Evolutionary conservation across 2,797 vertebrate species (phyloP).

Genomic region (Loris lydekkerianus): DNA sequence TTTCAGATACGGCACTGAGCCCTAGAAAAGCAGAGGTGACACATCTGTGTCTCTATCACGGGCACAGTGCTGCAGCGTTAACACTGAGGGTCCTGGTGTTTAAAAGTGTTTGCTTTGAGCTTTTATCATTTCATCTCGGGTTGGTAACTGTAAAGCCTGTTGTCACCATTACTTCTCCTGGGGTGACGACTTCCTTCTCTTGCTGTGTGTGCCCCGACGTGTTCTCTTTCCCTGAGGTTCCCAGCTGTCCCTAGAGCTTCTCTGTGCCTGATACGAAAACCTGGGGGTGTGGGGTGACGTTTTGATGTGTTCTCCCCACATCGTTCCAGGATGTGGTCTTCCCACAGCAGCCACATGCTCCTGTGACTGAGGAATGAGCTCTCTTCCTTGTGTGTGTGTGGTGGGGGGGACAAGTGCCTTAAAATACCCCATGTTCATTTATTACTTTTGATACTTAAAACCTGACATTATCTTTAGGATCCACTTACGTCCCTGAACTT

Average conservation of each 20-base stretch:
- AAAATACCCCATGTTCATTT: fast-evolving
- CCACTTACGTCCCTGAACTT: background rate
- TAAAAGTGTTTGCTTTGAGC: background rate
- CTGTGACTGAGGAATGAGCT: fast-evolving
- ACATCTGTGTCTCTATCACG: fast-evolving
- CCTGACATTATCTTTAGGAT: background rate
- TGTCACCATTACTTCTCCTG: background rate
- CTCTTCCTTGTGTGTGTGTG: too few relatives aligned
- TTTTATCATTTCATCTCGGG: background rate
- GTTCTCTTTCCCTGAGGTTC: background rate
- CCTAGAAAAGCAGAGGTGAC: fast-evolving
- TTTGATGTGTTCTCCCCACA: too few relatives aligned
- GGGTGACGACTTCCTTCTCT: background rate
- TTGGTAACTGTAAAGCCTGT: background rate
- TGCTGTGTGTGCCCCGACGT: background rate
- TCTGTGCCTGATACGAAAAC: background rate
- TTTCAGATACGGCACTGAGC: background rate
- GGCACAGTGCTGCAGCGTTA: fast-evolving
- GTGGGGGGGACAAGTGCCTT: too few relatives aligned
- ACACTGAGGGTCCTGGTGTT: fast-evolving
- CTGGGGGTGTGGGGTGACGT: background rate
- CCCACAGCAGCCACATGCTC: fast-evolving
- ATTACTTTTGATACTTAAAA: background rate
- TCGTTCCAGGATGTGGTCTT: background rate
- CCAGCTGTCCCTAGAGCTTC: background rate